A percentile compares a stretch with the other conserved stretches of the same genome.
Evolutionary conservation across 2,113 vertebrate genomes (phyloP).

Genomic region (Bungarus multicinctus): DNA sequence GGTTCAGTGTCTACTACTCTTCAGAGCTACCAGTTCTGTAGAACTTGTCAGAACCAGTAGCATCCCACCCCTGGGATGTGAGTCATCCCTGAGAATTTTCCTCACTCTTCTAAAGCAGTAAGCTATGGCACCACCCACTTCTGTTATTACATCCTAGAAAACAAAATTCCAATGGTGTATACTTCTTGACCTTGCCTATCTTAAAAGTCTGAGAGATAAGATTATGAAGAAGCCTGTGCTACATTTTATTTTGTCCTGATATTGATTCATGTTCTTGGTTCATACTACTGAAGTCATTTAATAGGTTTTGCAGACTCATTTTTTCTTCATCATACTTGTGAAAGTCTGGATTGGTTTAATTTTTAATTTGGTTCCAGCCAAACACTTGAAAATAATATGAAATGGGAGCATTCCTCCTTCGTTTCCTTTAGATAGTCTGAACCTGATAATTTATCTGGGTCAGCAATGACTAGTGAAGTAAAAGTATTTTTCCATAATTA

Average conservation of each 20-base stretch:
- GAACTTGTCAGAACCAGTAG: too few relatives aligned
- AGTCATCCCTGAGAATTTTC: too few relatives aligned
- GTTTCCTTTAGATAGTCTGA: background rate
- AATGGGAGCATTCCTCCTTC: constrained; percentile 12
- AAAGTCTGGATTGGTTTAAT: background rate
- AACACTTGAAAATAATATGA: background rate
- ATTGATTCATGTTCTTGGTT: background rate
- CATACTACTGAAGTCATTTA: background rate
- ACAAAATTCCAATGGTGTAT: background rate
- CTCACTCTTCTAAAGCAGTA: too few relatives aligned
- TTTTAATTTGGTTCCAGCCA: background rate
- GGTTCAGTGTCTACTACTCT: too few relatives aligned
- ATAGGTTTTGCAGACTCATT: background rate
- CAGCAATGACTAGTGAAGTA: background rate
- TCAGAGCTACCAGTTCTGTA: too few relatives aligned
- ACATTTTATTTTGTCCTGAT: background rate
- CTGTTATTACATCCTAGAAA: background rate
- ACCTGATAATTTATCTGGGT: background rate
- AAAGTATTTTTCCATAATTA: constrained; percentile 19
- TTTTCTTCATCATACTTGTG: background rate
- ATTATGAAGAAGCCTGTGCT: background rate
- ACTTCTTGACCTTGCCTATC: background rate
- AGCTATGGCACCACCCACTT: background rate
- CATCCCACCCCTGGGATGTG: too few relatives aligned
- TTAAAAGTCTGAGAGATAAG: background rate